Conservation (phyloP, 2,797 vertebrate genomes). For the Dryobates pubescens region DNA sequence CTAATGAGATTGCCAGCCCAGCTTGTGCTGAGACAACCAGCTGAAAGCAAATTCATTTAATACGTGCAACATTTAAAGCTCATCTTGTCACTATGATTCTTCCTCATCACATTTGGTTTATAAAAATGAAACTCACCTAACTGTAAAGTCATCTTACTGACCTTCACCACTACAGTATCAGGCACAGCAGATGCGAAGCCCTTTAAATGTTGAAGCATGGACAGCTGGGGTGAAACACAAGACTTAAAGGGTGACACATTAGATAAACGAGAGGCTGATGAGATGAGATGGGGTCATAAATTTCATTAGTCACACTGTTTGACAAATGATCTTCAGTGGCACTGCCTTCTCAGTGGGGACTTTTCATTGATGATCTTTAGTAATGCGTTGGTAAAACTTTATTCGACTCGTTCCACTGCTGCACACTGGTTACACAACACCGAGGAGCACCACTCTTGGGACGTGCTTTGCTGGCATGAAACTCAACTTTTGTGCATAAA, state of each 20-base stretch:
- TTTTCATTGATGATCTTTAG: conserved; percentile 3
- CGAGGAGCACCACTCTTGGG: not conserved
- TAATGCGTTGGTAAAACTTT: not conserved
- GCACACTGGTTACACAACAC: not conserved
- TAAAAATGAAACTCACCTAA: conserved; percentile 58
- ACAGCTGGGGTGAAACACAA: conserved; percentile 77
- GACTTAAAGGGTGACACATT: conserved; percentile 65
- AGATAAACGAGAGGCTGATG: conserved; percentile 62
- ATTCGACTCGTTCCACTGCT: not conserved
- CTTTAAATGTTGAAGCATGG: conserved; percentile 71
- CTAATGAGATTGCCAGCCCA: conserved; percentile 5
- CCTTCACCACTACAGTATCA: conserved; percentile 55
- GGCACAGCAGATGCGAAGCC: conserved; percentile 58
- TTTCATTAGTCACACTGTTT: conserved; percentile 52
- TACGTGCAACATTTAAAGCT: not conserved
- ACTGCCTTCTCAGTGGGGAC: not conserved
- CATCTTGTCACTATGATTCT: conserved; percentile 22
- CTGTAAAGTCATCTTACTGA: conserved; percentile 60
- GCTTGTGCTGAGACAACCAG: not conserved
- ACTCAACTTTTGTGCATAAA: not conserved
- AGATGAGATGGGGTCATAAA: conserved; percentile 62
- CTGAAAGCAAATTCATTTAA: conserved; percentile 27
- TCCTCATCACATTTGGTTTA: conserved; percentile 26
- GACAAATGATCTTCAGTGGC: conserved; percentile 34
- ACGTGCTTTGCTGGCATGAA: not conserved